Evolutionary conservation across 2,888 invertebrate species (phyloP).

Genomic region (Andrena chrysosceles): DNA sequence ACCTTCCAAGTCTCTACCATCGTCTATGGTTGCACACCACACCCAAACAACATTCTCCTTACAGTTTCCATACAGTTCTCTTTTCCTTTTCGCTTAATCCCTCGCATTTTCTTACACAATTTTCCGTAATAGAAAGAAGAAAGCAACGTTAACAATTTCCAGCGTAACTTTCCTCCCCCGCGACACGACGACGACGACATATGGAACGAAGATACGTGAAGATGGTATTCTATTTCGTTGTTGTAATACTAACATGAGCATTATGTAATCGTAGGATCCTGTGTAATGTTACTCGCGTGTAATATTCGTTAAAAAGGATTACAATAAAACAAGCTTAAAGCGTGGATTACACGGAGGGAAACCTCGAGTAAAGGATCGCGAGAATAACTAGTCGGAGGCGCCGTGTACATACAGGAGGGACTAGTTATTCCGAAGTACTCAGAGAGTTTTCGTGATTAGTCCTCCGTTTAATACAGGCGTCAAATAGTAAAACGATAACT

Average conservation of each 20-base stretch:
- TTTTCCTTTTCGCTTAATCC: slow-evolving; percentile 58
- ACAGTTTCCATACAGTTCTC: neutral
- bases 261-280: slow-evolving; percentile 80
- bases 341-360: slow-evolving; percentile 67
- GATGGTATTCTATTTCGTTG: slow-evolving; percentile 81
- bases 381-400: slow-evolving; percentile 28
- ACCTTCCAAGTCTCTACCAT: slow-evolving; percentile 6
- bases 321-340: slow-evolving; percentile 77
- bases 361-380: slow-evolving; percentile 33
- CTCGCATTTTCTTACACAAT: slow-evolving; percentile 41
- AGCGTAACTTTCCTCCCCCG: slow-evolving; percentile 33
- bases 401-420: slow-evolving; percentile 3
- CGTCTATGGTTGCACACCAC: neutral
- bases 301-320: slow-evolving; percentile 78
- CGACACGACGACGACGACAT: slow-evolving; percentile 60
- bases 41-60: neutral
- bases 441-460: slow-evolving; percentile 30
- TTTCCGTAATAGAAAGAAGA: slow-evolving; percentile 43
- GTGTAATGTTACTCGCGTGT: slow-evolving; percentile 75
- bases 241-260: slow-evolving; percentile 84
- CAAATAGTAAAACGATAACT: slow-evolving; percentile 78
- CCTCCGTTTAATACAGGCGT: slow-evolving; percentile 69
- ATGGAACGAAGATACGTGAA: slow-evolving; percentile 74
- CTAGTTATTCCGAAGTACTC: slow-evolving; percentile 33
- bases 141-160: slow-evolving; percentile 57